Base-by-base conservation (phyloP, 2,113 vertebrate genomes). In the Apus apus region DNA sequence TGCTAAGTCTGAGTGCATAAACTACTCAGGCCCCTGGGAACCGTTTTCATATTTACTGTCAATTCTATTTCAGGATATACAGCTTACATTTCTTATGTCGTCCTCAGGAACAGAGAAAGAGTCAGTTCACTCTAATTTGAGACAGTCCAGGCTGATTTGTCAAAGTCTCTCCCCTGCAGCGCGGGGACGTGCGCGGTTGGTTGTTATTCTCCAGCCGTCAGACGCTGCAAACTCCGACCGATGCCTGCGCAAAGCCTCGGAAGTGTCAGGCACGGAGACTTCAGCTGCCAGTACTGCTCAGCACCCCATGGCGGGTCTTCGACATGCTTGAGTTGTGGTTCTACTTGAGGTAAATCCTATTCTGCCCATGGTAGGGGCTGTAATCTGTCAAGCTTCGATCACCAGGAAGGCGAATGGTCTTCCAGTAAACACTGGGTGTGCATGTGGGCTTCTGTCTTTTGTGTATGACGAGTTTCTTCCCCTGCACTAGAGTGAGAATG, bases 371-470 rank as follows among this genome's bases (percentile, higher is more conserved):
- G 18, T 29, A 48, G n/a, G 75, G 40, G 43, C 27, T 56, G 19
- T 1, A 3, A 54, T 81, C 68, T 20, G 23, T 93, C 74, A 78
- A 10, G 43, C 48, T 19, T 8, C 8, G 1, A 3, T 34, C 3
- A 3, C 60, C 66, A 43, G 73, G 61, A 67, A 75, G 73, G 80
- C 32, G 82, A 71, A 54, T 0, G 2, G 43, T 56, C 20, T 62
- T 9, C 15, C 8, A 40, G 13, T 29, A 7, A 67, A 27, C 0
- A 0, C 20, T n/a, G 73, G 15, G 8, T 58, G 62, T 73, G 46
- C 26, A 10, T 0, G 0, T 30, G 72, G 27, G 19, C 48, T 85
- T 40, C 1, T 2, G 6, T 26, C 23, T 32, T 22, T 7, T 15
- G 46, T 34, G 29, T 13, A 12, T 0, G 1, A 9, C 13, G 64